Conservation (phyloP, 2,113 vertebrate genomes). For the Morphnarchus princeps region DNA sequence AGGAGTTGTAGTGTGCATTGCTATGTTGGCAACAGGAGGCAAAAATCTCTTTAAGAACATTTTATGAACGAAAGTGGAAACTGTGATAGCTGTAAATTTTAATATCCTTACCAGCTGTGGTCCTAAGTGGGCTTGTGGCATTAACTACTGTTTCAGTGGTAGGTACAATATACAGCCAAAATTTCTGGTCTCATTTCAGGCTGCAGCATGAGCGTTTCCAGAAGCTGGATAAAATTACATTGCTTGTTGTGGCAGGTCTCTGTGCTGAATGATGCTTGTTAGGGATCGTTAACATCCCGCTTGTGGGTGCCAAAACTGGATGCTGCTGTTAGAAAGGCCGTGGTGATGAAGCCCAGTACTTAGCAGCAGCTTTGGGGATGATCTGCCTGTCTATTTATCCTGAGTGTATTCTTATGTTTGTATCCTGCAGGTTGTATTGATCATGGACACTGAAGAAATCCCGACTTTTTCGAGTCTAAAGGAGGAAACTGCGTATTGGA, state of each 20-base stretch:
- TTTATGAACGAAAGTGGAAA: neutral
- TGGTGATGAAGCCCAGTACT: neutral
- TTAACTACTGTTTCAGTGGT: neutral
- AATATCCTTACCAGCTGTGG: neutral
- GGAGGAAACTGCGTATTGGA: constrained; percentile 96
- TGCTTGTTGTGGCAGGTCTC: neutral
- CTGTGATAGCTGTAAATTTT: neutral
- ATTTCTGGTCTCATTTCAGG: neutral
- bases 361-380: neutral
- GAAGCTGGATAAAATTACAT: neutral
- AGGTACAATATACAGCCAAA: neutral
- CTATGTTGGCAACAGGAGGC: neutral
- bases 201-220: neutral
- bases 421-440: constrained; percentile 76
- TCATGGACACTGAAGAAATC: constrained; percentile 97
- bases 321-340: neutral
- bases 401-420: neutral
- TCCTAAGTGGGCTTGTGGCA: neutral
- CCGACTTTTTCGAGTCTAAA: constrained; percentile 93
- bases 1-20: neutral
- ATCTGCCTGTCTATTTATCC: neutral
- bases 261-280: neutral
- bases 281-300: neutral
- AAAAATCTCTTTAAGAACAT: neutral
- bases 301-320: neutral